phyloP scores from a whole-genome alignment of 2,797 vertebrate species.

The Sebastes taczanowskii region DNA sequence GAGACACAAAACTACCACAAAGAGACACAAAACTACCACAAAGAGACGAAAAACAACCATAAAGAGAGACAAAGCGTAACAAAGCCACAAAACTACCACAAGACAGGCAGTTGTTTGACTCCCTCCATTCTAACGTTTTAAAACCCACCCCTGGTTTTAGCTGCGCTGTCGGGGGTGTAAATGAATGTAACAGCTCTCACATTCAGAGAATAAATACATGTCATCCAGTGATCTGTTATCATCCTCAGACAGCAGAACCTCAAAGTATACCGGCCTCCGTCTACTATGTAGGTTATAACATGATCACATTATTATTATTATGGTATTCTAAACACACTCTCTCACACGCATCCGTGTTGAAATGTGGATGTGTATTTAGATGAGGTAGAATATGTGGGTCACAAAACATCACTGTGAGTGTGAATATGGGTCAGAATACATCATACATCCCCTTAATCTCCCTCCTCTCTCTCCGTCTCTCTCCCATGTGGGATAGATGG shows the following conservation, averaged over 20 bases:
- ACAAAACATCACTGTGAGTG: conserved; percentile 49
- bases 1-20: no score
- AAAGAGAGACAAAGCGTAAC: no score
- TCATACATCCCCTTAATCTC: conserved; percentile 62
- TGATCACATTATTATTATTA: background rate
- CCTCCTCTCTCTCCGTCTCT: conserved; percentile 4
- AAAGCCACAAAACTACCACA: no score
- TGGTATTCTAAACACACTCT: background rate
- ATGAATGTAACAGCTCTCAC: background rate
- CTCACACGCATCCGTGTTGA: background rate
- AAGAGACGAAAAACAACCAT: no score
- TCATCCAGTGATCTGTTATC: background rate
- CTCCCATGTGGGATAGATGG: conserved; percentile 62
- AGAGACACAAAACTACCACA: background rate
- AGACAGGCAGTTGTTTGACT: background rate
- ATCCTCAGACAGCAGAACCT: background rate
- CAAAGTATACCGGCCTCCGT: background rate
- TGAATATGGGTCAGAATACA: conserved; percentile 75
- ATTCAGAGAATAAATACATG: background rate
- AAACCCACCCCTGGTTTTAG: background rate
- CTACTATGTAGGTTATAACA: background rate
- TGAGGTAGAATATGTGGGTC: conserved; percentile 66
- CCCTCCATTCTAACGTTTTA: background rate
- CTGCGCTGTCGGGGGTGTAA: background rate
- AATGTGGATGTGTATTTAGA: conserved; percentile 43